phyloP scores from a whole-genome alignment of 2,888 invertebrate species.

The Bibio marci region DNA sequence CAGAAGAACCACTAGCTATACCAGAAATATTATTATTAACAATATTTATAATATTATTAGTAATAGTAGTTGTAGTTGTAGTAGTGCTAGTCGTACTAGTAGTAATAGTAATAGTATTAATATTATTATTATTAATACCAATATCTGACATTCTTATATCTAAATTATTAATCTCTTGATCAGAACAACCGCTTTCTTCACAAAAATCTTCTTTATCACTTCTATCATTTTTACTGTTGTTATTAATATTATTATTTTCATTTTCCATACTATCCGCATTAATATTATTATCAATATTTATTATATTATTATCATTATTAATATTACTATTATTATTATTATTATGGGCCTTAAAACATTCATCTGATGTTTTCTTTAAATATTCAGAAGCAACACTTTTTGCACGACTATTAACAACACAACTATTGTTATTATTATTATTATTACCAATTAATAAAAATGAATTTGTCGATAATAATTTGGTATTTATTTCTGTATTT shows the following conservation, averaged over 20 bases:
- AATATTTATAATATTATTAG: conserved; percentile 17
- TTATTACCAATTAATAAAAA: no score
- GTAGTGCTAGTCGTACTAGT: background rate
- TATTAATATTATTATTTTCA: conserved; percentile 17
- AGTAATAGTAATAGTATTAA: no score
- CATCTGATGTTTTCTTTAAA: conserved; percentile 36
- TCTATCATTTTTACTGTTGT: background rate
- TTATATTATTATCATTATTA: conserved; percentile 5
- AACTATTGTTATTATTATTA: conserved; percentile 4
- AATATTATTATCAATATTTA: background rate
- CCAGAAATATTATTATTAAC: background rate
- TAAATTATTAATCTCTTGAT: no score
- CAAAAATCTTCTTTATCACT: no score
- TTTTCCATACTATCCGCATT: background rate
- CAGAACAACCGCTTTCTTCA: no score
- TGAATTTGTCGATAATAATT: no score
- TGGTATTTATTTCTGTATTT: no score
- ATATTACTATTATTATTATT: background rate
- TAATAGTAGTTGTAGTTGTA: background rate
- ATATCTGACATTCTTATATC: no score
- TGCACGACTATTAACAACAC: conserved; percentile 26
- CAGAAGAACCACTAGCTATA: background rate
- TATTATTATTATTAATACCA: no score
- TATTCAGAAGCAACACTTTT: conserved; percentile 49
- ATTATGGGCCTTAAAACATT: conserved; percentile 8